Conservation (phyloP, 2,113 vertebrate genomes). For the Notiomystis cincta region DNA sequence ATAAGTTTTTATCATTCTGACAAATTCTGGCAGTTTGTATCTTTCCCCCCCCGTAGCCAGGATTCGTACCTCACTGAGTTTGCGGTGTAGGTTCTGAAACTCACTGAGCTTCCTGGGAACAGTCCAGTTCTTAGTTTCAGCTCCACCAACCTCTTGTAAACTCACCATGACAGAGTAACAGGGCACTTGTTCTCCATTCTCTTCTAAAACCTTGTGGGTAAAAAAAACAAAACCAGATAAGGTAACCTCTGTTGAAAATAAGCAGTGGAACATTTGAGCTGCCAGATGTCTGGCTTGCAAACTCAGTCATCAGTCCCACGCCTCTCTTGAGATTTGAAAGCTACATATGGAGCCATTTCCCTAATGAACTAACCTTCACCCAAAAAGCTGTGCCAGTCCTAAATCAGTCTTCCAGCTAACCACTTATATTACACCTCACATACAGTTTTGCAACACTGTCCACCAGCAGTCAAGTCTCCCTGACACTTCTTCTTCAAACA, state of each 20-base stretch:
- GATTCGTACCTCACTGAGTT: constrained; percentile 89
- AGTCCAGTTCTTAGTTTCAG: constrained; percentile 84
- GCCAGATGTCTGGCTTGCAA: background rate
- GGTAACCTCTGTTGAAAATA: background rate
- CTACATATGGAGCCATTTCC: background rate
- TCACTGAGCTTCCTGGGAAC: constrained; percentile 92
- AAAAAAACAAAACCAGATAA: background rate
- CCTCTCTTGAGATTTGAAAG: background rate
- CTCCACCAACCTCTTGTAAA: constrained; percentile 83
- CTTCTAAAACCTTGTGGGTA: constrained; percentile 83
- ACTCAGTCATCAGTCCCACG: background rate
- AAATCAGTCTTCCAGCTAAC: background rate
- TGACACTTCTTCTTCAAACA: background rate
- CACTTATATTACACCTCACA: background rate
- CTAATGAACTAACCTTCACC: background rate
- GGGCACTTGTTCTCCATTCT: constrained; percentile 92
- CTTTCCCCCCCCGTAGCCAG: background rate
- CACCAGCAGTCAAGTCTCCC: background rate
- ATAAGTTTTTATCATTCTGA: background rate
- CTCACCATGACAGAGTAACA: constrained; percentile 88
- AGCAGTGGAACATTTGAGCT: background rate
- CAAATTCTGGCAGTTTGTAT: background rate
- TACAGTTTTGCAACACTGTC: background rate
- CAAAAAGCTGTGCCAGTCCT: background rate
- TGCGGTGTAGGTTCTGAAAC: constrained; percentile 94